Conservation (phyloP, 2,888 invertebrate genomes). For the Eupithecia exiguata region DNA sequence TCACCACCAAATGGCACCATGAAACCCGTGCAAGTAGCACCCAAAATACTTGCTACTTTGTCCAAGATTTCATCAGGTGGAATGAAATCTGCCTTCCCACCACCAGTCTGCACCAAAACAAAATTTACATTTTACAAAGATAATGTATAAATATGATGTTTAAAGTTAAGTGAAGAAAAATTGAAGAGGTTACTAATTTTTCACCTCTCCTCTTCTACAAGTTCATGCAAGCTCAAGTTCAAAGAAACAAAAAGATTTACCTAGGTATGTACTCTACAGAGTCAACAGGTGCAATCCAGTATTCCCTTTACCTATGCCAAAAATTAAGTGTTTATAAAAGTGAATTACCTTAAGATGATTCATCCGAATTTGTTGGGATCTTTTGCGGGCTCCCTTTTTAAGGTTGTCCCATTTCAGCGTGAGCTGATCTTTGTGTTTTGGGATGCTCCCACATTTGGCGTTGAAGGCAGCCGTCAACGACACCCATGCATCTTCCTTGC, state of each 20-base stretch:
- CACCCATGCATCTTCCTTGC: conserved; percentile 42
- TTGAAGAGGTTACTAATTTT: no score
- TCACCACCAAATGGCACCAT: conserved; percentile 40
- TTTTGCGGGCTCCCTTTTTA: conserved; percentile 17
- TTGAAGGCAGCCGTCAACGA: conserved; percentile 34
- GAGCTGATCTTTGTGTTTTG: conserved; percentile 25
- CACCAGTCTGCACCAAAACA: conserved; percentile 36
- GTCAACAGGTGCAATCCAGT: no score
- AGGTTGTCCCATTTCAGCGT: conserved; percentile 13
- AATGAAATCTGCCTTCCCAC: conserved; percentile 36
- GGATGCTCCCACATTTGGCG: conserved; percentile 2
- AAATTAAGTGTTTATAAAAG: neutral
- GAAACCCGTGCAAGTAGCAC: conserved; percentile 28
- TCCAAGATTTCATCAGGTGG: conserved; percentile 40
- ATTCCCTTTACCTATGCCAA: neutral
- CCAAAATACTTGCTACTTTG: conserved; percentile 38
- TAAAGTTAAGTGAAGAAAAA: no score
- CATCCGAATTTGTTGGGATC: neutral
- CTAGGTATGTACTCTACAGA: neutral
- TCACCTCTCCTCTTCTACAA: neutral
- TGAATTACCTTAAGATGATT: neutral
- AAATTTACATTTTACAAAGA: conserved; percentile 7
- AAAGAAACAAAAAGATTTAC: neutral
- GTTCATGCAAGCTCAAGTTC: neutral
- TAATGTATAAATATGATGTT: no score